phyloP scores from a whole-genome alignment of 35 echinoderm and acorn worm genomes.

The Stichopus chloronotus region DNA sequence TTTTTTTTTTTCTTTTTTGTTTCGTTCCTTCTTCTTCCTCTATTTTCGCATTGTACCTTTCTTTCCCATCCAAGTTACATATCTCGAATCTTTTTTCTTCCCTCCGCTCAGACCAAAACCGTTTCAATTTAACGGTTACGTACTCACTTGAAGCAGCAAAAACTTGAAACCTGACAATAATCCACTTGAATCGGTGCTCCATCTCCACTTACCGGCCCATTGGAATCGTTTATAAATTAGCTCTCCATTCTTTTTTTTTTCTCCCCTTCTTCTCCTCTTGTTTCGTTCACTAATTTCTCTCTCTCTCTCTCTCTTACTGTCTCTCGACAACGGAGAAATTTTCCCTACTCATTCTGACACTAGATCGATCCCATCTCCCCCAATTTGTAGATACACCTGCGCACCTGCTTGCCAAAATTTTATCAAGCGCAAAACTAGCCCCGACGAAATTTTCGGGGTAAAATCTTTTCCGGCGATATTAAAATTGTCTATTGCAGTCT shows the following conservation, averaged over 20 bases:
- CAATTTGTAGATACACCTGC: slow-evolving; percentile 53
- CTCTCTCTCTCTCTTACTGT: neutral
- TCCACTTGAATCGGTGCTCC: slow-evolving; percentile 29
- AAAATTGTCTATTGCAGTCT: neutral
- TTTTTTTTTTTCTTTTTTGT: neutral
- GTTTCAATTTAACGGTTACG: slow-evolving; percentile 47
- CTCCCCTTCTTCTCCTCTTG: neutral
- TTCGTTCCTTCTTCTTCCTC: neutral
- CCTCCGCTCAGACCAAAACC: neutral
- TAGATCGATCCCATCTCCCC: slow-evolving; percentile 15
- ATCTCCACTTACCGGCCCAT: slow-evolving; percentile 20
- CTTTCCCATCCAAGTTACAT: neutral
- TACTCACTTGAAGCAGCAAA: slow-evolving; percentile 23
- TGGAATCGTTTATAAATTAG: slow-evolving; percentile 54
- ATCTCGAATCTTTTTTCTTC: neutral
- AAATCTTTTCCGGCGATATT: slow-evolving; percentile 56
- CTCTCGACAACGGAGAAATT: neutral
- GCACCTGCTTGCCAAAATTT: slow-evolving; percentile 38
- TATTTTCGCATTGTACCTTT: neutral
- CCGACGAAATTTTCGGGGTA: neutral
- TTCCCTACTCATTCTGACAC: neutral
- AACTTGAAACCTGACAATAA: slow-evolving; percentile 42
- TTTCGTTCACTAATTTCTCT: neutral
- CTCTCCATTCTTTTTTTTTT: neutral
- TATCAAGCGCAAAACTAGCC: slow-evolving; percentile 43